phyloP scores from a whole-genome alignment of 2,888 invertebrate species.

The Philopedon plagiatum region DNA sequence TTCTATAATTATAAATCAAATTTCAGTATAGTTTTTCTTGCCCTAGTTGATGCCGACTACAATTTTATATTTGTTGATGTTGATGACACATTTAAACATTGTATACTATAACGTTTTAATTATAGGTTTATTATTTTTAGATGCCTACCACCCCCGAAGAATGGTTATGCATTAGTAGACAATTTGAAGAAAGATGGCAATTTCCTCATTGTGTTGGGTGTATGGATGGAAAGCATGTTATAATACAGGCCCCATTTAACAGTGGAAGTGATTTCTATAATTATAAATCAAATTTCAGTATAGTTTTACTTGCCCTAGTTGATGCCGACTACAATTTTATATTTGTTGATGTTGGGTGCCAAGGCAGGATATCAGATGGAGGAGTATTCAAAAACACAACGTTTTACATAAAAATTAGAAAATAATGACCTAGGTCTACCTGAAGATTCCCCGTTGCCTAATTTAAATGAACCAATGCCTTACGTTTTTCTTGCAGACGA shows the following conservation, averaged over 20 bases:
- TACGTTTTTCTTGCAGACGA: slow-evolving; percentile 44
- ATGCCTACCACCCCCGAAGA: not conserved
- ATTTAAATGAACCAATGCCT: not conserved
- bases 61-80: not conserved
- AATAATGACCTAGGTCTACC: not conserved
- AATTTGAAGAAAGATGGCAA: slow-evolving; percentile 45
- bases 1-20: slow-evolving; percentile 21
- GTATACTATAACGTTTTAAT: not conserved
- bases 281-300: slow-evolving; percentile 25
- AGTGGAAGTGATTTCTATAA: slow-evolving; percentile 23
- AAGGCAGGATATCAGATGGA: slow-evolving; percentile 26
- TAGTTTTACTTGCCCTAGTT: slow-evolving; percentile 19
- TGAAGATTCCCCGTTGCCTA: not conserved
- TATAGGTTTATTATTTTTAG: not conserved
- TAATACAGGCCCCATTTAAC: slow-evolving; percentile 21
- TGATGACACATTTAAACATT: not conserved
- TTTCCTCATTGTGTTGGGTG: slow-evolving; percentile 53
- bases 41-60: slow-evolving; percentile 9
- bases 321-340: slow-evolving; percentile 22
- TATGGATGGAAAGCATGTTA: slow-evolving; percentile 54
- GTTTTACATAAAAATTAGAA: too few species aligned
- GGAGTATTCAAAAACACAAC: slow-evolving; percentile 15
- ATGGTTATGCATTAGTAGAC: too few species aligned
- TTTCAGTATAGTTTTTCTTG: slow-evolving; percentile 23
- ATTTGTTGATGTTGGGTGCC: slow-evolving; percentile 23